Evolutionary conservation across 2,113 vertebrate genomes (phyloP).

Genomic region (Chunga burmeisteri): DNA sequence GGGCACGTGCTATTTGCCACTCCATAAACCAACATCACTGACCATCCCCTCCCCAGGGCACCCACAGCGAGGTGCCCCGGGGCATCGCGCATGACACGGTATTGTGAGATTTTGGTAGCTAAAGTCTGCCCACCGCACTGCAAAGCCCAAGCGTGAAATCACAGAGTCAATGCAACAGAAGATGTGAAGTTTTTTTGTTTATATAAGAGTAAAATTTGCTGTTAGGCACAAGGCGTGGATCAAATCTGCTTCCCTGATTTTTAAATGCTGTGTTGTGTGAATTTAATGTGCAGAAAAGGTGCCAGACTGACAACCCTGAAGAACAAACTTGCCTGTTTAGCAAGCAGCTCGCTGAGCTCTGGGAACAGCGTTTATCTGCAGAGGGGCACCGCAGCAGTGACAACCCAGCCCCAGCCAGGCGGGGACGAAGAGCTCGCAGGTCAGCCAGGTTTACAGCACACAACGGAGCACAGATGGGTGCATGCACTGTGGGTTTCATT

Average conservation of each 20-base stretch:
- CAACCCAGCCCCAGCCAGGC: neutral
- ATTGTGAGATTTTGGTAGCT: neutral
- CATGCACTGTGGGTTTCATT: neutral
- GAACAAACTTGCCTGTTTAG: neutral
- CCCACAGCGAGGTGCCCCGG: neutral
- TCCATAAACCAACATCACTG: accelerated
- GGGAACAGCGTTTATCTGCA: neutral
- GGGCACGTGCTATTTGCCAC: neutral
- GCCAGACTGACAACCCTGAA: slow-evolving; percentile 47
- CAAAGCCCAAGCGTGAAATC: neutral
- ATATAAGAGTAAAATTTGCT: neutral
- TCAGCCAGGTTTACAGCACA: neutral
- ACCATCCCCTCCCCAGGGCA: neutral
- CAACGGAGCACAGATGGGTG: neutral
- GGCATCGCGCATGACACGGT: accelerated
- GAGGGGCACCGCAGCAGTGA: accelerated
- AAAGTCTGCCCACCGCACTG: neutral
- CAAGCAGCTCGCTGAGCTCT: neutral
- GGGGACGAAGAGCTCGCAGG: neutral
- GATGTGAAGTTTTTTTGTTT: neutral
- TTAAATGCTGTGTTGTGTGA: slow-evolving; percentile 15
- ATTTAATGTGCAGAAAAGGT: slow-evolving; percentile 43
- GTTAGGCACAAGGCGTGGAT: neutral
- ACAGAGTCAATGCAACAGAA: neutral
- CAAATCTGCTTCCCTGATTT: slow-evolving; percentile 29